phyloP scores from a whole-genome alignment of 2,888 invertebrate genomes.

The Scaptomyza parva region DNA sequence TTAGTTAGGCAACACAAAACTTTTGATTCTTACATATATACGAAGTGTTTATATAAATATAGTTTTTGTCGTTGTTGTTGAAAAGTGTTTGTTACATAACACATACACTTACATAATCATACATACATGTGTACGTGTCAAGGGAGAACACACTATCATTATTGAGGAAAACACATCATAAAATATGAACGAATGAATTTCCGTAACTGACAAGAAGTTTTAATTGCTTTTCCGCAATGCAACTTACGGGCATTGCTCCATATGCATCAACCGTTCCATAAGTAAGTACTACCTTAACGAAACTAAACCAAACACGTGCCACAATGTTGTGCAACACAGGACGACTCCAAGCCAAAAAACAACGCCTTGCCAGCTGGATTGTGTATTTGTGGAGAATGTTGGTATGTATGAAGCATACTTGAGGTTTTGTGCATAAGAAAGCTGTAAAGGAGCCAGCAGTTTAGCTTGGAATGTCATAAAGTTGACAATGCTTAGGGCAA shows the following conservation, averaged over 20 bases:
- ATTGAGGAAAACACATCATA: conserved; percentile 59
- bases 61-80: not conserved
- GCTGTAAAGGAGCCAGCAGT: conserved; percentile 42
- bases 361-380: conserved; percentile 30
- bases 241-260: conserved; percentile 41
- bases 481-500: conserved; percentile 65
- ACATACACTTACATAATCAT: no score
- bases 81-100: not conserved
- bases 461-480: conserved; percentile 66
- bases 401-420: conserved; percentile 1
- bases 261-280: conserved; percentile 25
- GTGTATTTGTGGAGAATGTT: conserved; percentile 47
- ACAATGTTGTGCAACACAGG: conserved; percentile 33
- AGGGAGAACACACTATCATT: conserved; percentile 28
- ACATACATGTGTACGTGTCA: not conserved
- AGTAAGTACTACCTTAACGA: conserved; percentile 21
- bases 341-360: conserved; percentile 20
- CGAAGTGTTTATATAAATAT: not conserved
- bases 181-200: conserved; percentile 73
- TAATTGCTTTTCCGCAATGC: conserved; percentile 76
- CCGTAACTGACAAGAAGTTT: conserved; percentile 69
- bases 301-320: conserved; percentile 26
- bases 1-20: not conserved
- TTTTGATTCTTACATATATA: not conserved
- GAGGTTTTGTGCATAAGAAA: conserved; percentile 60